Evolutionary conservation across 2,888 invertebrate genomes (phyloP), one percentile per base, ranked within the genome.

Genomic region (Ptychoptera contaminata): DNA sequence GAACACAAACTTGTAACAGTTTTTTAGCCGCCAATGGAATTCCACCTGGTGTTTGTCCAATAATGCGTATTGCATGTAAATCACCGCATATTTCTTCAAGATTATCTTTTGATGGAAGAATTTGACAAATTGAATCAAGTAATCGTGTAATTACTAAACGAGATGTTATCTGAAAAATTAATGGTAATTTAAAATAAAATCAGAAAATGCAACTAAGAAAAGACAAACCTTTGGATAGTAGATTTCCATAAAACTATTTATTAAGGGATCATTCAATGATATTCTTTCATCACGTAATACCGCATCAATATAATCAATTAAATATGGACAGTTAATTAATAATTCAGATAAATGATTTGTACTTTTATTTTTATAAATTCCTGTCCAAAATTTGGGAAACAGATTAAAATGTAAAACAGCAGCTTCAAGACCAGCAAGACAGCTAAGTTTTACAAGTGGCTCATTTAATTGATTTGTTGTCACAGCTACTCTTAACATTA

Each of bases 321-420:
- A 78, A 55, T 83, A 83, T 56, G 77, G 83, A 61, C 85, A 87
- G 50, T 80, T 81, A 41, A 86, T 70, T 47, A 93, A 68, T 68
- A 88, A 77, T 50, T 81, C 78, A 52, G 42, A 59, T 55, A 47
- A 65, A 65, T 63, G 64, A 53, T 65, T 59, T 40, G 65, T 66
- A 50, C 58, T 59, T 47, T 62, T 62, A 37, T 63, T 65, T 50
- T 80, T 76, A 55, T 83, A 79, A 43, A 92, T 84, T 60, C 92
- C 92, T 48, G 85, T 72, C 93, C 92, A 93, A 56, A 93, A 76
- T 57, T 88, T 82, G 12, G 93, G 88, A 66, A 93, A 93, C 60
- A 83, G 79, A 49, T 82, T 84, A 58, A 87, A 80, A 67, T 90
- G 82, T 49, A 93, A 69, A 2, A 90, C 87, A 37, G 86, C 85